phyloP scores from a whole-genome alignment of 2,888 invertebrate genomes.

The Andrena bicolor region DNA sequence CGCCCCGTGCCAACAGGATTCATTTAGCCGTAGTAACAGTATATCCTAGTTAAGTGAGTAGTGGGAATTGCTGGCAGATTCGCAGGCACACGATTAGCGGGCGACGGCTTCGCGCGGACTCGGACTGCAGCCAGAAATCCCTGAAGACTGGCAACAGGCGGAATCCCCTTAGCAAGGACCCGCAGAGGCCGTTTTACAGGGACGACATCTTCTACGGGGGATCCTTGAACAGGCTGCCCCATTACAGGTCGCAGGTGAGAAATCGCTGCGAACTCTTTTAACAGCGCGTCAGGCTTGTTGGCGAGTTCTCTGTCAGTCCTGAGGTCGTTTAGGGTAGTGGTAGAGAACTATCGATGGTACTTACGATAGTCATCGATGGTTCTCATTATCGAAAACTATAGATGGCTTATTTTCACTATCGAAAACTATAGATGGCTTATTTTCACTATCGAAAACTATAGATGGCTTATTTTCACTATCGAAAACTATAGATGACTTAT shows the following conservation, averaged over 20 bases:
- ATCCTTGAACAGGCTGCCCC: constrained; percentile 93
- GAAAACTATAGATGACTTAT: too few relatives aligned
- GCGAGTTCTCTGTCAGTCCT: neutral
- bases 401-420: too few relatives aligned
- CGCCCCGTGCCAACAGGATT: constrained; percentile 34
- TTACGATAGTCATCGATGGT: too few relatives aligned
- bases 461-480: too few relatives aligned
- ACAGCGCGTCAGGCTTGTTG: neutral
- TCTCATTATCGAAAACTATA: too few relatives aligned
- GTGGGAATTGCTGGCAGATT: constrained; percentile 70
- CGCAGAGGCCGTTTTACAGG: constrained; percentile 93
- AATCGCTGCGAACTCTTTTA: neutral
- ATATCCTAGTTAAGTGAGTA: constrained; percentile 21
- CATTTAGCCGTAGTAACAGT: constrained; percentile 49
- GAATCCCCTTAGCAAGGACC: constrained; percentile 84
- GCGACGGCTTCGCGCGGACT: constrained; percentile 85
- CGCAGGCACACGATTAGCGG: constrained; percentile 87
- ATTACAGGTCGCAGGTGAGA: constrained; percentile 90
- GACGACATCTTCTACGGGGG: constrained; percentile 97
- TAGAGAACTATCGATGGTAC: too few relatives aligned
- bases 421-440: too few relatives aligned
- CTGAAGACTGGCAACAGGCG: constrained; percentile 77
- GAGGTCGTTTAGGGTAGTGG: too few relatives aligned
- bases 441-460: too few relatives aligned
- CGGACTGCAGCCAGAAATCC: constrained; percentile 81